A percentile compares a stretch with the other conserved stretches of the same genome.
These are phyloP conservation scores for Mamestra brassicae DNA, from an alignment of 2,888 invertebrate genomes.

Conservation along the genomic window DNA sequence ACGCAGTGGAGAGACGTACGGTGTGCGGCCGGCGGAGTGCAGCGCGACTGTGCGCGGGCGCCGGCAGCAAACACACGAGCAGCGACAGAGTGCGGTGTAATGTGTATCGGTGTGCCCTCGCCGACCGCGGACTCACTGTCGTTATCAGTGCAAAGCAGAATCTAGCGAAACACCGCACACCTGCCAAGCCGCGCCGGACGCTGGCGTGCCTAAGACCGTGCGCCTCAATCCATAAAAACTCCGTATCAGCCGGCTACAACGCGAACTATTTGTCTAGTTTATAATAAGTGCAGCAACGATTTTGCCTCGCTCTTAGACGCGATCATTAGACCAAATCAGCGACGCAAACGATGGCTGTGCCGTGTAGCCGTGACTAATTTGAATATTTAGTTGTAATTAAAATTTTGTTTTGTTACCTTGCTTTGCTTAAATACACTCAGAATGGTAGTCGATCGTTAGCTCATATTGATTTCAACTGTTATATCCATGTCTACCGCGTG, in stretches of 20 bases:
- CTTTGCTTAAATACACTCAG: constrained; percentile 12
- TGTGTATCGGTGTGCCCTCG: constrained; percentile 56
- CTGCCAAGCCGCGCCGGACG: constrained; percentile 48
- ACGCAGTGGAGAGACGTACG: constrained; percentile 55
- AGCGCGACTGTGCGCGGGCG: constrained; percentile 73
- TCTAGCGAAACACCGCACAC: constrained; percentile 75
- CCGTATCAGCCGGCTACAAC: constrained; percentile 41
- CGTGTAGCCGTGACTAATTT: constrained; percentile 51
- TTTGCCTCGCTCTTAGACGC: constrained; percentile 40
- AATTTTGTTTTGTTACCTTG: constrained; percentile 39
- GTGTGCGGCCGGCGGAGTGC: constrained; percentile 69
- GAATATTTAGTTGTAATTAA: constrained; percentile 43
- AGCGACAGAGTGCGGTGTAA: too few species aligned
- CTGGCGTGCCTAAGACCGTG: constrained; percentile 50
- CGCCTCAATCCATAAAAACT: constrained; percentile 54
- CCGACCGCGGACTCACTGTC: constrained; percentile 68
- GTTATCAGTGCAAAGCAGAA: constrained; percentile 85
- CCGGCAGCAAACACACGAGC: constrained; percentile 66
- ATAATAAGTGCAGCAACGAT: constrained; percentile 56
- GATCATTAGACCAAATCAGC: constrained; percentile 65
- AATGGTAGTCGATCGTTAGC: constrained; percentile 11
- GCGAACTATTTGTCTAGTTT: constrained; percentile 44
- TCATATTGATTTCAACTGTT: constrained; percentile 33
- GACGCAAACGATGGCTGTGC: constrained; percentile 43
- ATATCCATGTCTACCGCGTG: constrained; percentile 22